Evolutionary conservation across 2,113 vertebrate species (phyloP).

Genomic region (Typhlomys cinereus): DNA sequence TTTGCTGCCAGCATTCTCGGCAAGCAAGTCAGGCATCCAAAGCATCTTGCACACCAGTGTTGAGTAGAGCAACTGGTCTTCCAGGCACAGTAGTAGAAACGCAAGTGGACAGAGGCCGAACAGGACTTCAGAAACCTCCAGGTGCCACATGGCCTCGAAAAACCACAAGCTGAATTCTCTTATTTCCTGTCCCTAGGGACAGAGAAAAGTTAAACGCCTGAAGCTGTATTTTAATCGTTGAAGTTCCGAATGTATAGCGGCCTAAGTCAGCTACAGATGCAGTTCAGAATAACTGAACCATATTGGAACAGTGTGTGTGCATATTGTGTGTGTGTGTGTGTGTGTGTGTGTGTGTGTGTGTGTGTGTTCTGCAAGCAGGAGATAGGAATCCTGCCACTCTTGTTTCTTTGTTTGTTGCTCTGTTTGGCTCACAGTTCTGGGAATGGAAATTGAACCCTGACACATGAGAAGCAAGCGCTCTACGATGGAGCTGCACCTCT

Average conservation of each 20-base stretch:
- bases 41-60: background rate
- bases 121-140: background rate
- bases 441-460: background rate
- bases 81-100: background rate
- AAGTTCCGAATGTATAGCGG: slow-evolving; percentile 42
- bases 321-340: background rate
- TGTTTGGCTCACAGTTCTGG: background rate
- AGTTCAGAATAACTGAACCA: too few relatives aligned
- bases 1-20: background rate
- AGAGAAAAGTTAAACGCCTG: slow-evolving; percentile 58
- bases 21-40: background rate
- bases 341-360: background rate
- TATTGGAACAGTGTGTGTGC: background rate
- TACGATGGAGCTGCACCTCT: background rate
- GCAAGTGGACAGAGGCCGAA: background rate
- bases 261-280: background rate
- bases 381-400: background rate
- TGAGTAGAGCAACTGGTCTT: background rate
- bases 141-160: background rate
- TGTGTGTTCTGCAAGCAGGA: background rate
- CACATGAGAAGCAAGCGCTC: too few relatives aligned
- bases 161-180: background rate
- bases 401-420: background rate
- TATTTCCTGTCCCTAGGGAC: background rate
- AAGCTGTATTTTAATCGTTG: slow-evolving; percentile 47